These are phyloP conservation scores for Nymphalis urticae DNA, from an alignment of 2,888 invertebrate species.

Conservation along the genomic window DNA sequence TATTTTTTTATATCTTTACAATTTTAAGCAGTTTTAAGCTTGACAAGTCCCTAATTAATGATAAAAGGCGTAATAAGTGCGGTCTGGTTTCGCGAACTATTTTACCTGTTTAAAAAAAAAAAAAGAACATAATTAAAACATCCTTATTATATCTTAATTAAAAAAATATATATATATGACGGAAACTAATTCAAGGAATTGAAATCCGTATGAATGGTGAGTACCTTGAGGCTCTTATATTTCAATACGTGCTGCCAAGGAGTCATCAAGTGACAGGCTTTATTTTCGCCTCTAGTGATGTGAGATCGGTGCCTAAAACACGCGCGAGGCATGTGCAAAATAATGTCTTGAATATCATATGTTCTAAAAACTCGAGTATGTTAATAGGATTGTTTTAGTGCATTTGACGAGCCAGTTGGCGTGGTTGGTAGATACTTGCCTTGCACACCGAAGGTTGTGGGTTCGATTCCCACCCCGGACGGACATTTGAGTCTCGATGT, in stretches of 20 bases:
- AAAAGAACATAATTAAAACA: constrained; percentile 33
- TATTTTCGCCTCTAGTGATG: constrained; percentile 66
- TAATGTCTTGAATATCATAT: too few species aligned
- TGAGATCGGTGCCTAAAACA: constrained; percentile 12
- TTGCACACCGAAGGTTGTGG: too few species aligned
- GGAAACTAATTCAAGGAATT: constrained; percentile 33
- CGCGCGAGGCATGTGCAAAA: background rate
- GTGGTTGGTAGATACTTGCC: too few species aligned
- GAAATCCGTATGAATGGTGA: constrained; percentile 27
- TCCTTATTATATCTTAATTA: constrained; percentile 30
- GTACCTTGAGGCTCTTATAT: constrained; percentile 35
- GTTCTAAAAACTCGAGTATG: too few species aligned
- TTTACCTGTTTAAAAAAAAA: constrained; percentile 18
- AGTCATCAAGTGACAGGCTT: constrained; percentile 75
- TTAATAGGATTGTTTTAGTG: too few species aligned
- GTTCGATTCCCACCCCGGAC: too few species aligned
- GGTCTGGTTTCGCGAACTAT: constrained; percentile 18
- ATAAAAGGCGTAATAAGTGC: constrained; percentile 18
- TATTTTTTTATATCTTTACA: background rate
- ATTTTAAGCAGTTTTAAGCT: background rate
- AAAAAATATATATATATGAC: constrained; percentile 17
- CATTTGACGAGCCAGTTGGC: too few species aligned
- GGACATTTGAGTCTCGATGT: too few species aligned
- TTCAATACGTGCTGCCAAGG: constrained; percentile 59
- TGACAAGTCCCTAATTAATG: constrained; percentile 22